These are phyloP conservation scores for Neostethus bicornis DNA, from an alignment of 2,797 vertebrate species.

Conservation along the genomic window DNA sequence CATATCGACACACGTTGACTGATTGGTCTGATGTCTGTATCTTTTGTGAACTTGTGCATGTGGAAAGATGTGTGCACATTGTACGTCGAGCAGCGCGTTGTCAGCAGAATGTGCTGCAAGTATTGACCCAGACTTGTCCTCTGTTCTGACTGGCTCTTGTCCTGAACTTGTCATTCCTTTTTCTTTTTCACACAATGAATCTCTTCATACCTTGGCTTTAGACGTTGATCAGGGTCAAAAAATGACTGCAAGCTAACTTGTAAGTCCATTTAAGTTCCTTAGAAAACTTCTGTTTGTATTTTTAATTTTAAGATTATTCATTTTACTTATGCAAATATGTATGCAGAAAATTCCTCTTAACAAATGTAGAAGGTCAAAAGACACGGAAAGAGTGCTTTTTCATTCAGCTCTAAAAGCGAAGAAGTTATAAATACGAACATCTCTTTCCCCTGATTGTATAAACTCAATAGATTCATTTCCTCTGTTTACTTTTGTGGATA, in stretches of 20 bases:
- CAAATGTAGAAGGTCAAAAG: slow-evolving; percentile 48
- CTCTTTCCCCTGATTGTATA: slow-evolving; percentile 19
- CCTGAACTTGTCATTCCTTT: slow-evolving; percentile 70
- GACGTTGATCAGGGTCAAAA: slow-evolving; percentile 25
- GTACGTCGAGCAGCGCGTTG: slow-evolving; percentile 63
- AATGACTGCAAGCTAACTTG: neutral
- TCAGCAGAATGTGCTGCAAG: slow-evolving; percentile 73
- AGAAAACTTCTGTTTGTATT: neutral
- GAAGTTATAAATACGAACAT: slow-evolving; percentile 9
- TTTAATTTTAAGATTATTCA: slow-evolving; percentile 20
- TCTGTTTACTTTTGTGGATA: neutral
- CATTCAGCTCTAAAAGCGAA: slow-evolving; percentile 12
- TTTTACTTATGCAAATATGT: slow-evolving; percentile 51
- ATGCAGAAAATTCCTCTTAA: slow-evolving; percentile 39
- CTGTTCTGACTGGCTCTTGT: slow-evolving; percentile 77
- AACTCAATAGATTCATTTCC: slow-evolving; percentile 23
- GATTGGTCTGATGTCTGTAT: slow-evolving; percentile 60
- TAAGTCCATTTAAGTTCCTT: neutral
- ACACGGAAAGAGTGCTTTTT: slow-evolving; percentile 22
- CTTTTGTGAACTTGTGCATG: slow-evolving; percentile 41
- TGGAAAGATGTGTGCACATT: slow-evolving; percentile 27
- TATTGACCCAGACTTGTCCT: slow-evolving; percentile 80
- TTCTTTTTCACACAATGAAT: slow-evolving; percentile 10
- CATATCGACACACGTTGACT: slow-evolving; percentile 61
- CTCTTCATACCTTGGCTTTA: slow-evolving; percentile 21